Conservation (phyloP, 2,797 vertebrate genomes). For the Clarias laeviceps region DNA sequence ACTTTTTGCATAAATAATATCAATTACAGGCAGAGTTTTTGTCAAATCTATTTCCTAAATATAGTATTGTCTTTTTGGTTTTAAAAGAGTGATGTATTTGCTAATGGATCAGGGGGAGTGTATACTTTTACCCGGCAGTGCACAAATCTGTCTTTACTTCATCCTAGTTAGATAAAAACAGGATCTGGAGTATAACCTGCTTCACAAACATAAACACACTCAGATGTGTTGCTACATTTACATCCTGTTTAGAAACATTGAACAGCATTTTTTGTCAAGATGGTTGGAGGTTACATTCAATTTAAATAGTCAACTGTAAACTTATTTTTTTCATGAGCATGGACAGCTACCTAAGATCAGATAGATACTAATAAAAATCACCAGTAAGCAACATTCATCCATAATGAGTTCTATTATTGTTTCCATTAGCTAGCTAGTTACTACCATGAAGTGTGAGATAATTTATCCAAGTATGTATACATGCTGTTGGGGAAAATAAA, state of each 20-base stretch:
- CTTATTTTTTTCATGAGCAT: not conserved
- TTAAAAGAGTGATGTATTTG: conserved; percentile 7
- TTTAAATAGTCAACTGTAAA: not conserved
- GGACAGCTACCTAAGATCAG: not conserved
- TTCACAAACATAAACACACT: not conserved
- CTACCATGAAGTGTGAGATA: not conserved
- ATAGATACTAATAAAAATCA: not conserved
- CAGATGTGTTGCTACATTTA: not conserved
- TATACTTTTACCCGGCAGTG: not conserved
- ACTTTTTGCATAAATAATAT: not conserved
- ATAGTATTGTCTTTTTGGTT: not conserved
- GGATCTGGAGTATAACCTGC: conserved; percentile 12
- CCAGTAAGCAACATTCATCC: too few species aligned
- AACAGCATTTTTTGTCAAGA: not conserved
- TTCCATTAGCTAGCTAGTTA: not conserved
- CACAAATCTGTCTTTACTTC: conserved; percentile 5
- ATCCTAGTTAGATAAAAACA: conserved; percentile 37
- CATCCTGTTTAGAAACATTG: not conserved
- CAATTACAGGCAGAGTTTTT: not conserved
- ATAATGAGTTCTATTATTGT: not conserved
- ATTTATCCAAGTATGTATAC: not conserved
- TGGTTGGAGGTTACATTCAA: not conserved
- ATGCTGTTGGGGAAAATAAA: too few species aligned
- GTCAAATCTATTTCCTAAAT: not conserved
- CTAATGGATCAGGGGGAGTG: conserved; percentile 27